phyloP scores from a whole-genome alignment of 2,113 vertebrate genomes.

The Solenodon paradoxus region DNA sequence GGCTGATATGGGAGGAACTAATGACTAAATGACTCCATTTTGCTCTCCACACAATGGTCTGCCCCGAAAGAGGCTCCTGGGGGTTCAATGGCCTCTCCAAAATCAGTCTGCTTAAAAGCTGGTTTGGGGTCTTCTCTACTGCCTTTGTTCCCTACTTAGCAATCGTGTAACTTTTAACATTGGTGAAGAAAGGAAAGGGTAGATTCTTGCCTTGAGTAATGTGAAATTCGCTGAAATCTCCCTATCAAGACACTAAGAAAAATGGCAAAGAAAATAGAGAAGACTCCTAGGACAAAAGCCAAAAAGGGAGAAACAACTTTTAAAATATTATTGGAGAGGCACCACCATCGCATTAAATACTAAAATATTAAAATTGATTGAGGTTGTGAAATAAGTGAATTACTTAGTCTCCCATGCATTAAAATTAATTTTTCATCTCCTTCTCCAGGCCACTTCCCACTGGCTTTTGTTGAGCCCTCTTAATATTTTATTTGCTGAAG shows the following conservation, averaged over 20 bases:
- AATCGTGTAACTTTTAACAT: constrained; percentile 40
- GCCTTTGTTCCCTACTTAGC: not conserved
- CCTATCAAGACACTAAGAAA: not conserved
- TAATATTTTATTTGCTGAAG: constrained; percentile 83
- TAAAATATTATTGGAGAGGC: constrained; percentile 71
- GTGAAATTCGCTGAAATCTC: not conserved
- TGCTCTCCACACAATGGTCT: constrained; percentile 57
- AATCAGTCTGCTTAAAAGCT: constrained; percentile 50
- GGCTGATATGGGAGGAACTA: constrained; percentile 64
- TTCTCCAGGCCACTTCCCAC: constrained; percentile 81
- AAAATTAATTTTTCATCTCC: constrained; percentile 86
- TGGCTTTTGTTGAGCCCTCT: constrained; percentile 79
- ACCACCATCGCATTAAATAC: constrained; percentile 75
- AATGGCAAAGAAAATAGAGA: constrained; percentile 26
- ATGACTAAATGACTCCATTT: constrained; percentile 73
- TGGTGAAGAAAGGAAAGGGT: not conserved
- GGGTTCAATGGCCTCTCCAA: constrained; percentile 31
- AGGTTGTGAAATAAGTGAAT: constrained; percentile 81
- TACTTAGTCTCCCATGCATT: constrained; percentile 82
- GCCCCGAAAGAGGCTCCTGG: not conserved
- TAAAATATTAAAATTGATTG: constrained; percentile 87
- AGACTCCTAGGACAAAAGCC: not conserved
- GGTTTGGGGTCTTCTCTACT: not conserved
- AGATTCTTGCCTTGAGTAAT: not conserved
- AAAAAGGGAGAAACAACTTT: constrained; percentile 74